Conservation (phyloP, 30 jellyfish, hydroid and myxozoan genomes). For the Chironex yamaguchii region DNA sequence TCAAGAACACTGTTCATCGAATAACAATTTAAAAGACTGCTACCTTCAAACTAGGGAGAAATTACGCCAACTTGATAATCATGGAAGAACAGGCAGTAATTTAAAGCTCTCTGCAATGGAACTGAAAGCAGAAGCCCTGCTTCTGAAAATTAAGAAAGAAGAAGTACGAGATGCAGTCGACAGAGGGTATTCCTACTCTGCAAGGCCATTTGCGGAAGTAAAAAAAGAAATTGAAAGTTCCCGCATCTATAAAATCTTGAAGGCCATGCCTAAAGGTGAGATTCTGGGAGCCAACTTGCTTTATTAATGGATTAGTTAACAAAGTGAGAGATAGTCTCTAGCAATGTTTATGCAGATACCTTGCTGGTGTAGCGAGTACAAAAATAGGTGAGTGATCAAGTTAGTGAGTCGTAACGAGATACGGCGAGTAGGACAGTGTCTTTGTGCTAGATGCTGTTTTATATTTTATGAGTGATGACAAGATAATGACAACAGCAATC, state of each 20-base stretch:
- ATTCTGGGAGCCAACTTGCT: too few species aligned
- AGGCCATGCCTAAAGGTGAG: slow-evolving; percentile 87
- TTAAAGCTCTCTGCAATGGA: slow-evolving; percentile 60
- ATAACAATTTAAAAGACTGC: not conserved
- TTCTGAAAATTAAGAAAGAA: slow-evolving; percentile 60
- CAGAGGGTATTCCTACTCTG: slow-evolving; percentile 37
- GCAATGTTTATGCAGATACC: not conserved
- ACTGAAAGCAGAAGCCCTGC: slow-evolving; percentile 57
- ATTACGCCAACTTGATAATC: slow-evolving; percentile 13
- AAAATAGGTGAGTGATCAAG: too few species aligned
- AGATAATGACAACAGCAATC: too few species aligned
- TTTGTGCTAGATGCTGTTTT: too few species aligned
- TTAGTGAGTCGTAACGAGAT: too few species aligned
- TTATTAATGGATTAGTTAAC: too few species aligned
- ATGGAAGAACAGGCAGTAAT: slow-evolving; percentile 65
- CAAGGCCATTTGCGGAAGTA: slow-evolving; percentile 61
- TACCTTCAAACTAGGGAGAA: slow-evolving; percentile 15
- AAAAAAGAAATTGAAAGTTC: slow-evolving; percentile 65
- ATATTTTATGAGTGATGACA: too few species aligned
- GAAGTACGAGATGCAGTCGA: slow-evolving; percentile 50
- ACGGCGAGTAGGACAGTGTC: too few species aligned
- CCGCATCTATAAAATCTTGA: slow-evolving; percentile 63
- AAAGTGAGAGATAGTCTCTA: not conserved
- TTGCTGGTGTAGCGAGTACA: too few species aligned
- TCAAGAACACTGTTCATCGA: too few species aligned